A percentile compares a stretch with the other conserved stretches of the same genome.
These are phyloP conservation scores for Squalus acanthias DNA, from an alignment of 2,797 vertebrate genomes.

Conservation along the genomic window DNA sequence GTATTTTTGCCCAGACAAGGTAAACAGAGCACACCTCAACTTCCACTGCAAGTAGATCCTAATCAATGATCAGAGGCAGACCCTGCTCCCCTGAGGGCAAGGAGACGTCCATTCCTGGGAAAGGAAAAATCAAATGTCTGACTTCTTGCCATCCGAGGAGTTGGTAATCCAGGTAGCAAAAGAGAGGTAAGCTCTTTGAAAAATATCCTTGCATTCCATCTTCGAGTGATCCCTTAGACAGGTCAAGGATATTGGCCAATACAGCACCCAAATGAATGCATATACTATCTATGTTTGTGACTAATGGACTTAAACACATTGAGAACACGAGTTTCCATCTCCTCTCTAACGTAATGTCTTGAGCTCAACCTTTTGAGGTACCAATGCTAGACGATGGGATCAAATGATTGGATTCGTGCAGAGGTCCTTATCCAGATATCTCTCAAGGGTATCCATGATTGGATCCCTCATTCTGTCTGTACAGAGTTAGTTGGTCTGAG, in stretches of 20 bases:
- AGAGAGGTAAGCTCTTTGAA: too few relatives aligned
- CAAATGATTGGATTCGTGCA: neutral
- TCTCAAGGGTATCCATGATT: neutral
- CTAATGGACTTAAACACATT: neutral
- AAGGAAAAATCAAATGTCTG: neutral
- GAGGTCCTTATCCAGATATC: neutral
- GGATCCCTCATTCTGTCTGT: neutral
- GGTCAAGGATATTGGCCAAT: too few relatives aligned
- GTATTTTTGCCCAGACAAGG: neutral
- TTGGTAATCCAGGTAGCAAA: too few relatives aligned
- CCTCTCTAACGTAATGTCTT: neutral
- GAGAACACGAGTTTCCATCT: neutral
- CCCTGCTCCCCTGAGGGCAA: neutral
- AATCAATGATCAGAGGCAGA: neutral
- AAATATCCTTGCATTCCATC: too few relatives aligned
- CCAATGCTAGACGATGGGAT: neutral
- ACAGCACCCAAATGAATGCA: too few relatives aligned
- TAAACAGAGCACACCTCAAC: neutral
- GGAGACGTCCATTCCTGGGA: neutral
- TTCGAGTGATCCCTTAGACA: too few relatives aligned
- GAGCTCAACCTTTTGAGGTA: neutral
- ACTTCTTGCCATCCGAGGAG: too few relatives aligned
- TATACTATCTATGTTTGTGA: too few relatives aligned
- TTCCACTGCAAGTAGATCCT: neutral
- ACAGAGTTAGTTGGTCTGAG: neutral